Base-by-base conservation (phyloP, 2,888 invertebrate genomes). In the Platycheirus albimanus region DNA sequence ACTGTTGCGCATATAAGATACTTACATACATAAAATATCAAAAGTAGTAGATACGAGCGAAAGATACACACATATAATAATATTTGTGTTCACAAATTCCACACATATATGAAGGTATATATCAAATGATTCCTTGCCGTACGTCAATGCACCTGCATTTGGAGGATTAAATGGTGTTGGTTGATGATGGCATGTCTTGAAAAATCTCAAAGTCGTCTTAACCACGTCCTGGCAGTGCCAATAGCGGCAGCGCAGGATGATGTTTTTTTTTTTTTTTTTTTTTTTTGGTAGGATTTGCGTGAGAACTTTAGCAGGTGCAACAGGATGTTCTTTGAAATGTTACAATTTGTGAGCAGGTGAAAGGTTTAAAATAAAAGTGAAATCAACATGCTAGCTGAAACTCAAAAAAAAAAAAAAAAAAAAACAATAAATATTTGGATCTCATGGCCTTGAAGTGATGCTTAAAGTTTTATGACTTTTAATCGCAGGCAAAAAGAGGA, bases 271-370 rank as follows among this genome's bases (percentile, higher is more conserved):
- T 54, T 52, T 54, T 36, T 64, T 28, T 15, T 19, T 54, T 54
- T 36, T 19, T 69, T 52, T 51, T 69, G 28, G 47, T 15, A 77
- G 56, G 45, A 64, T 69, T 78, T 72, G 67, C 83, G 83, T 83
- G 83, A 83, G 83, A 83, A 78, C 64, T 83, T 74, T 38, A 78
- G 83, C 83, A 83, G 83, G 83, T 83, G 83, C 56, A 61, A 10
- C 61, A 61, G 83, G 83, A 83, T 64, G 52, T 45, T 69, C 56
- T 33, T 43, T 64, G 56, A 83, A 83, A 83, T 78, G 83, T 74
- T 69, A 78, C 83, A 72, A 83, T 78, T 83, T 52, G 77, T 63
- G 56, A 83, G 83, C 83, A 83, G 83, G 72, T 83, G 83, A 83
- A 83, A 74, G 72, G 72, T 64, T 78, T 63, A 58, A 77, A 85